Evolutionary conservation across 2,888 invertebrate genomes (phyloP).

Genomic region (Nemotelus pantherinus): DNA sequence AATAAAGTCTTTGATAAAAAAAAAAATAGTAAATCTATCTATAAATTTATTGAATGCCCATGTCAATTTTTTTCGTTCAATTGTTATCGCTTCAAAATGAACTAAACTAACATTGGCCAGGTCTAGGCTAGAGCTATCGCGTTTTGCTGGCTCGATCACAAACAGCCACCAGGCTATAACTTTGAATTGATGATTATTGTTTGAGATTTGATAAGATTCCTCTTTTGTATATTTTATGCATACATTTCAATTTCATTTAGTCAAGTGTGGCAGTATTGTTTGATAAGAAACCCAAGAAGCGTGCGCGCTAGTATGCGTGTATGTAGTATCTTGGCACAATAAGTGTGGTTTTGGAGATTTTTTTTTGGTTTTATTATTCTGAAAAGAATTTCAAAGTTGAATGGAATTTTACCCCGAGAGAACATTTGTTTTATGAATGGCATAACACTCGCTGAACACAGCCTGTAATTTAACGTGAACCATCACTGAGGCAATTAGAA

Average conservation of each 20-base stretch:
- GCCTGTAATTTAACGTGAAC: too few species aligned
- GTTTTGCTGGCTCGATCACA: too few species aligned
- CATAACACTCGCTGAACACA: too few species aligned
- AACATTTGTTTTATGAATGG: constrained; percentile 7
- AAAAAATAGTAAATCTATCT: too few species aligned
- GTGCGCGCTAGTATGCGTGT: background rate
- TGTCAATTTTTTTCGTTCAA: constrained; percentile 15
- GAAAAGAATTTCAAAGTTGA: constrained; percentile 2
- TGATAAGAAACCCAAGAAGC: background rate
- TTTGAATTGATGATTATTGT: constrained; percentile 16
- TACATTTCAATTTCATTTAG: constrained; percentile 23
- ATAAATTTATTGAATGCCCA: constrained; percentile 27
- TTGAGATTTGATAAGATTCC: constrained; percentile 13
- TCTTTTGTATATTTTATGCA: background rate
- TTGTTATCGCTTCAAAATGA: constrained; percentile 2
- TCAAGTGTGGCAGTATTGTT: background rate
- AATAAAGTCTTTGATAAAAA: too few species aligned
- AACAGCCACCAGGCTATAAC: background rate
- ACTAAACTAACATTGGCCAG: background rate
- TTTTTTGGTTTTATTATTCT: background rate
- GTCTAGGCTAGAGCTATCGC: too few species aligned
- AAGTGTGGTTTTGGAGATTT: background rate
- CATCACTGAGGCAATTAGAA: too few species aligned
- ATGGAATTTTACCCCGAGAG: constrained; percentile 17
- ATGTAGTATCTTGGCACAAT: background rate